phyloP scores from a whole-genome alignment of 2,113 vertebrate species.

The Oncorhynchus masou region DNA sequence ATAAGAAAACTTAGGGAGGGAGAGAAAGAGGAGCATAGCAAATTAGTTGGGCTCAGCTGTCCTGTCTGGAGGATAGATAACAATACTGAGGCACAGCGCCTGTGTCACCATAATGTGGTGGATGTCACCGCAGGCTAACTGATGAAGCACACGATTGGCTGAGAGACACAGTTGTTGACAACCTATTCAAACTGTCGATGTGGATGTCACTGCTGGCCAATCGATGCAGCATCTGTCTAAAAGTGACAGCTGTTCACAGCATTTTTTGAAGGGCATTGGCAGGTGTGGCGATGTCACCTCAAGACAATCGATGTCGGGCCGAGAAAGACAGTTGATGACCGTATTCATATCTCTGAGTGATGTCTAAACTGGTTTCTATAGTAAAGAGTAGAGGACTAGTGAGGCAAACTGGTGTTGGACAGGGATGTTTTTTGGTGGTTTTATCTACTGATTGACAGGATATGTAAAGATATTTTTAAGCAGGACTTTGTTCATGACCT shows the following conservation, averaged over 20 bases:
- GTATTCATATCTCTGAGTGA: no score
- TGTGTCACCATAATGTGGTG: constrained; percentile 20
- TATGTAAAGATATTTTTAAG: background rate
- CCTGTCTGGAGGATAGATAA: constrained; percentile 7
- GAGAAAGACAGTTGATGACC: no score
- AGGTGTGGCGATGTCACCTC: background rate
- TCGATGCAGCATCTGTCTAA: background rate
- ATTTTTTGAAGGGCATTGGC: background rate
- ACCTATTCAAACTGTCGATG: background rate
- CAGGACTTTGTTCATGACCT: background rate
- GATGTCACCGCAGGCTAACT: constrained; percentile 26
- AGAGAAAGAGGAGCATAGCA: background rate
- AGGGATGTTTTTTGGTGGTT: no score
- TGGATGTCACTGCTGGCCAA: constrained; percentile 4
- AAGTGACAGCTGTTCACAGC: background rate
- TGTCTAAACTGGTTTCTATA: no score
- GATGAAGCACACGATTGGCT: background rate
- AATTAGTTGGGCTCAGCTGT: constrained; percentile 26
- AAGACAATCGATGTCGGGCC: no score
- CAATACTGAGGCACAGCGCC: constrained; percentile 11
- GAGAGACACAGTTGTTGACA: constrained; percentile 17
- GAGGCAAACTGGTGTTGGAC: no score
- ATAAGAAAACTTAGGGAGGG: background rate
- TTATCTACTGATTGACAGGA: background rate
- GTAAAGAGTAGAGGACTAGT: no score